These are phyloP conservation scores for Xerus rutilus DNA, from an alignment of 2,797 vertebrate genomes.

Conservation along the genomic window DNA sequence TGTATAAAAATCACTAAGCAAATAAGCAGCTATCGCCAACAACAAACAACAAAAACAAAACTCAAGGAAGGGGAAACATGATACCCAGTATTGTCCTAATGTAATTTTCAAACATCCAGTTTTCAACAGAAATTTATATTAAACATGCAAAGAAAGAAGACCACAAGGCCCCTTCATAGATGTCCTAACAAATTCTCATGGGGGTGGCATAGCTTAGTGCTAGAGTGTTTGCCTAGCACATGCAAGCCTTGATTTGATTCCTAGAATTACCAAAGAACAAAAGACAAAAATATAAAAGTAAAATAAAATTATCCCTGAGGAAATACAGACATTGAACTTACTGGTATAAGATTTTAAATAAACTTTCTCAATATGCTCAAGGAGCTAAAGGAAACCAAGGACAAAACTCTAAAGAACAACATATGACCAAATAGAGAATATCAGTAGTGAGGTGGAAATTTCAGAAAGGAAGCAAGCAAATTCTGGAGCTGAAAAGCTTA, in stretches of 20 bases:
- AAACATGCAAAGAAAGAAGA: background rate
- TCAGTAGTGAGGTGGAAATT: background rate
- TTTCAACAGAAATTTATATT: background rate
- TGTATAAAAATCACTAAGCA: background rate
- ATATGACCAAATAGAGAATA: background rate
- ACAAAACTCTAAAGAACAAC: background rate
- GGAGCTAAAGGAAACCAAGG: too few species aligned
- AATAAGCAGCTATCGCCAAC: background rate
- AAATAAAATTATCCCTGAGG: background rate
- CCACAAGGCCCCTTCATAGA: background rate
- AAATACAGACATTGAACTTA: too few species aligned
- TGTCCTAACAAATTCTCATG: too few species aligned
- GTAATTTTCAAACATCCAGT: background rate
- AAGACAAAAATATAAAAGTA: too few species aligned
- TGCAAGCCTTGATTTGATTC: too few species aligned
- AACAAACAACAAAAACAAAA: background rate
- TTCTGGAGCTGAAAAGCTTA: too few species aligned
- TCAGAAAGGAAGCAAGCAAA: background rate
- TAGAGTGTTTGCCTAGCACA: too few species aligned
- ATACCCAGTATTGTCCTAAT: background rate
- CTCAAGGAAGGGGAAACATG: background rate
- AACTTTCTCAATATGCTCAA: too few species aligned
- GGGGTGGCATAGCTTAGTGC: too few species aligned
- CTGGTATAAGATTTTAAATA: too few species aligned
- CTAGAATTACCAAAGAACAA: too few species aligned